A percentile compares a stretch with the other conserved stretches of the same genome.
Conservation (phyloP, 2,797 vertebrate species). For the Cynopterus sphinx region DNA sequence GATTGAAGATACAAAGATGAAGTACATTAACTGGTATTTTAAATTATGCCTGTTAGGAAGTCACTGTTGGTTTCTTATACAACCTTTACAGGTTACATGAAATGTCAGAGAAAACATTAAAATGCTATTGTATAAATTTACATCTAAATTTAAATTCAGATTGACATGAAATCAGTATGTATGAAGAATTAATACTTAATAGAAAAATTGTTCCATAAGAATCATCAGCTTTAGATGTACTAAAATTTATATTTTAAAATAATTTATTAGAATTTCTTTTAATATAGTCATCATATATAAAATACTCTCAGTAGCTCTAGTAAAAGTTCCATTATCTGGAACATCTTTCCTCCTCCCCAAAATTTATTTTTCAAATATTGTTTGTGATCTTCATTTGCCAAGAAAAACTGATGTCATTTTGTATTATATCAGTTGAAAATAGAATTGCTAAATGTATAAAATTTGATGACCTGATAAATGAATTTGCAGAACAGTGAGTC, state of each 20-base stretch:
- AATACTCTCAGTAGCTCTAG: neutral
- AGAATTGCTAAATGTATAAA: neutral
- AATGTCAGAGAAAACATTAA: slow-evolving; percentile 9
- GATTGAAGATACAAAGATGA: neutral
- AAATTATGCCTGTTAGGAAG: neutral
- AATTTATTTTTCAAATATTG: neutral
- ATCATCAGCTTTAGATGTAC: neutral
- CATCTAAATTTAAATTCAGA: neutral
- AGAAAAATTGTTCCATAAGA: neutral
- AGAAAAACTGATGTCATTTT: neutral
- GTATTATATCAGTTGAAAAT: neutral
- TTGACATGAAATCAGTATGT: neutral
- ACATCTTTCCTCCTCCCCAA: neutral
- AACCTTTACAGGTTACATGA: neutral
- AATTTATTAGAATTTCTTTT: neutral
- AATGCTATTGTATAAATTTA: neutral
- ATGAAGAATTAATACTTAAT: neutral
- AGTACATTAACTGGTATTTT: neutral
- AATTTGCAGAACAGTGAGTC: neutral
- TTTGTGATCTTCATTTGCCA: neutral
- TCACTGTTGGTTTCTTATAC: neutral
- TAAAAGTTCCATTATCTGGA: neutral
- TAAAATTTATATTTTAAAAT: slow-evolving; percentile 1
- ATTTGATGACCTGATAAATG: neutral
- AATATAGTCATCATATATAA: neutral